These are phyloP conservation scores for Sesia bembeciformis DNA, from an alignment of 2,888 invertebrate genomes.

Conservation along the genomic window DNA sequence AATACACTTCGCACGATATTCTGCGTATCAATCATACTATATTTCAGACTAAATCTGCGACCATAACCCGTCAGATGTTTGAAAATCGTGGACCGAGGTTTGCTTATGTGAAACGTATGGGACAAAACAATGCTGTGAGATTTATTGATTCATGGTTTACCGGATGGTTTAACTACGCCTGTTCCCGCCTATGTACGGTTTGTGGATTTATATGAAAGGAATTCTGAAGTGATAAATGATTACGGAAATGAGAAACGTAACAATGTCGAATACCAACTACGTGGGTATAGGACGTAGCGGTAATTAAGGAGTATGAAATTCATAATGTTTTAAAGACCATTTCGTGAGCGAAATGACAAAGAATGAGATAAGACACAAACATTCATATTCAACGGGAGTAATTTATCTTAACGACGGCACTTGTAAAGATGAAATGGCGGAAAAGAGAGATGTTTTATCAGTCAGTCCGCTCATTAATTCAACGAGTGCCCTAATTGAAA, in stretches of 20 bases:
- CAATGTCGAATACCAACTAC: not conserved
- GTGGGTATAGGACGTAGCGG: not conserved
- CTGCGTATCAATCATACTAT: not conserved
- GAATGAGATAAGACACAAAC: constrained; percentile 15
- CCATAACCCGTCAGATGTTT: not conserved
- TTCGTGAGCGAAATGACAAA: constrained; percentile 1
- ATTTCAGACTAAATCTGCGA: not conserved
- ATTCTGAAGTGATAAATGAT: constrained; percentile 3
- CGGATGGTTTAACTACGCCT: constrained; percentile 14
- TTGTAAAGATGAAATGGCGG: constrained; percentile 29
- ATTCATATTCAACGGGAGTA: constrained; percentile 17
- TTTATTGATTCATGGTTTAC: constrained; percentile 31
- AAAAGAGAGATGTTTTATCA: constrained; percentile 41
- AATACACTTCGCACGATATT: not conserved
- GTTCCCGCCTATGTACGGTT: constrained; percentile 3
- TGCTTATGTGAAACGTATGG: constrained; percentile 15
- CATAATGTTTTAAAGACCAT: not conserved
- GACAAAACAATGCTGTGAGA: constrained; percentile 43
- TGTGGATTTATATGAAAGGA: constrained; percentile 1
- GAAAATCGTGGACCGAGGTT: not conserved
- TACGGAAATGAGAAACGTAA: constrained; percentile 3
- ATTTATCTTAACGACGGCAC: constrained; percentile 23
- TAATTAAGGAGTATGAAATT: not conserved
- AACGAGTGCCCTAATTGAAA: constrained; percentile 47
- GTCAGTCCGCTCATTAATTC: constrained; percentile 46